Percentiles rank a stretch among this genome's conserved stretches.
Evolutionary conservation across 2,797 vertebrate genomes (phyloP).

Genomic region (Salarias fasciatus): DNA sequence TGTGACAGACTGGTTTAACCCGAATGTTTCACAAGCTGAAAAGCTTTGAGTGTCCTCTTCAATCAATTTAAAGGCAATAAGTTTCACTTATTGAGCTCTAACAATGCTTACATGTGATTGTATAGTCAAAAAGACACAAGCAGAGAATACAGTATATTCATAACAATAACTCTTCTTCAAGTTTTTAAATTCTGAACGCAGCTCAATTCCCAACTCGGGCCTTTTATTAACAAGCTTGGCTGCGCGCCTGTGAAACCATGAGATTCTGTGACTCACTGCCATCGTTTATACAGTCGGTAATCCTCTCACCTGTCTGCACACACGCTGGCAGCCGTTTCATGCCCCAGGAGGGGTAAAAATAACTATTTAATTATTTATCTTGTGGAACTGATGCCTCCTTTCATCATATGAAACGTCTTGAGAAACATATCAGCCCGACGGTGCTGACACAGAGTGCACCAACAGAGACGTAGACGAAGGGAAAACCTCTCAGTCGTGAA

Average conservation of each 20-base stretch:
- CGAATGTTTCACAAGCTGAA: conserved; percentile 41
- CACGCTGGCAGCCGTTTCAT: conserved; percentile 60
- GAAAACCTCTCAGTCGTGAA: conserved; percentile 9
- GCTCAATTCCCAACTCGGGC: conserved; percentile 34
- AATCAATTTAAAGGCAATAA: conserved; percentile 12
- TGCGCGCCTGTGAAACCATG: conserved; percentile 67
- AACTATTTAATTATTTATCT: conserved; percentile 74
- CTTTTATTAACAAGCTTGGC: conserved; percentile 76
- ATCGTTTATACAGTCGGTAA: conserved; percentile 77
- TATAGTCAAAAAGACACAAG: conserved; percentile 13
- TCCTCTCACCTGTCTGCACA: conserved; percentile 80
- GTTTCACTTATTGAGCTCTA: conserved; percentile 18
- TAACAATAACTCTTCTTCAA: conserved; percentile 55
- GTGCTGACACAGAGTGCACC: conserved; percentile 13
- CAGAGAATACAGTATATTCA: conserved; percentile 24
- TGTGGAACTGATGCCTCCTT: conserved; percentile 68
- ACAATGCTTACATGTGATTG: conserved; percentile 8
- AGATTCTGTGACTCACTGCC: conserved; percentile 74
- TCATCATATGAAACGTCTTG: conserved; percentile 67
- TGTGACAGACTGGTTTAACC: conserved; percentile 38
- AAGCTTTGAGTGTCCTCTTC: conserved; percentile 16
- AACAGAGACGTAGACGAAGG: conserved; percentile 5
- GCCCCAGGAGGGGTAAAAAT: conserved; percentile 69
- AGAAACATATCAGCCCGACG: conserved; percentile 62
- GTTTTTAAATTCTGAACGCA: conserved; percentile 60